Evolutionary conservation across 2,797 vertebrate genomes (phyloP), one percentile per base, ranked within the genome.

Genomic region (Poecilia velifera): DNA sequence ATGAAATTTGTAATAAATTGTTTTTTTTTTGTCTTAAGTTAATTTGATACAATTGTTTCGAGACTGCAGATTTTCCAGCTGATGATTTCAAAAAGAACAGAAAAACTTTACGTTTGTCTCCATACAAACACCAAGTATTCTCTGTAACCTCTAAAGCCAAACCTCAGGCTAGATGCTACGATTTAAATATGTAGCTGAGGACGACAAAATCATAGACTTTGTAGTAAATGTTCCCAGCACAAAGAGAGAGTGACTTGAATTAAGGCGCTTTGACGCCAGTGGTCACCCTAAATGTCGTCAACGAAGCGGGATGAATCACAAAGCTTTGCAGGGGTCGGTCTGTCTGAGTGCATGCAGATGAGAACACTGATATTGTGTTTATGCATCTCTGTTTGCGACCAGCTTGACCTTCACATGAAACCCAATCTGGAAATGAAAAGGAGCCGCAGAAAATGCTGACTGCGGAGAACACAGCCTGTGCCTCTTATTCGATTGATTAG

Each of bases 371-470:
- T 73, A 51, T 31, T 76, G 77, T 75, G 81, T 76, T 72, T 74
- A n/a, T 75, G 73, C 66, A n/a, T 77, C 77, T 31, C 28, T 84
- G 87, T 88, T 86, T 90, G 91, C 88, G 80, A 66, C 88, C 86
- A 72, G 22, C 20, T 76, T 92, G 94, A 94, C 94, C 94, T 94
- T 94, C 92, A 92, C 82, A 84, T 91, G 94, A 92, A 94, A 94
- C 90, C 82, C 86, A 93, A 94, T 94, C 93, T 91, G 81, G 88
- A 93, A 94, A 92, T 93, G 90, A 90, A 84, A 91, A 71, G 80
- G 86, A 84, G 88, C 47, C 55, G n/a, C 43, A 84, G 90, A 92
- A 94, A 92, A 87, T 80, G 94, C 94, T 95, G 94, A 94, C 87
- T 84, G 72, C 20, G 34, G 87, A 72, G 78, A 90, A 91, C 66